Evolutionary conservation across 2,888 invertebrate species (phyloP), one percentile per base, ranked within the genome.

Genomic region (Acanthosepion lycidas): DNA sequence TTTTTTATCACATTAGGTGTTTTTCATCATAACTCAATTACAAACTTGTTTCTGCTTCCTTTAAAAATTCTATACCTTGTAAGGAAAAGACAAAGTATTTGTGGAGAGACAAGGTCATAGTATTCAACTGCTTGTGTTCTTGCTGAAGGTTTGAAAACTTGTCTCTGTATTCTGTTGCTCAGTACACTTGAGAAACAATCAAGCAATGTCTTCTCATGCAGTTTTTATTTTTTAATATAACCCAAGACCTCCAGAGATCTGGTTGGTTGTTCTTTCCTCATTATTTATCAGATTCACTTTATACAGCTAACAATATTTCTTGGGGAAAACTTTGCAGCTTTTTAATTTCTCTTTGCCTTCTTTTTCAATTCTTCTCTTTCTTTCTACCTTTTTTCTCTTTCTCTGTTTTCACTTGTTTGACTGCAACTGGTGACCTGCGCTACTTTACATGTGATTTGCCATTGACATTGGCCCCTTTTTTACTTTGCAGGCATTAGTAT

Each of bases 401-500:
- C n/a, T 94, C 48, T 26, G 5, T 53, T 33, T 59, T 94, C 51
- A 94, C 94, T 23, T 91, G 78, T 94, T 49, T 59, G 48, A 93
- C 93, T 51, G n/a, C 53, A 53, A 93, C 78, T 78, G 78, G 78
- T 78, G 78, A 78, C 78, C 78, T 78, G 78, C 78, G 93, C 93
- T 51, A 51, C n/a, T 15, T 93, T 78, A 78, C 12, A 78, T 78
- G 78, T 78, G n/a, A 78, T 78, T 78, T 78, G 78, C 78, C 78
- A 78, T 78, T 78, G 78, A 78, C 23, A 33, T 78, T 78, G 78
- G 55, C 55, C 55, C 78, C 91, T 92, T 53, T 94, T 94, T 95
- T 94, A 94, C 94, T 94, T 95, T 95, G 49, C 95, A 97, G 97
- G 96, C 96, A 95, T 95, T 97, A 95, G 96, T 96, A 49, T 97